phyloP scores from a whole-genome alignment of 2,113 vertebrate species.

The Aleadryas rufinucha region DNA sequence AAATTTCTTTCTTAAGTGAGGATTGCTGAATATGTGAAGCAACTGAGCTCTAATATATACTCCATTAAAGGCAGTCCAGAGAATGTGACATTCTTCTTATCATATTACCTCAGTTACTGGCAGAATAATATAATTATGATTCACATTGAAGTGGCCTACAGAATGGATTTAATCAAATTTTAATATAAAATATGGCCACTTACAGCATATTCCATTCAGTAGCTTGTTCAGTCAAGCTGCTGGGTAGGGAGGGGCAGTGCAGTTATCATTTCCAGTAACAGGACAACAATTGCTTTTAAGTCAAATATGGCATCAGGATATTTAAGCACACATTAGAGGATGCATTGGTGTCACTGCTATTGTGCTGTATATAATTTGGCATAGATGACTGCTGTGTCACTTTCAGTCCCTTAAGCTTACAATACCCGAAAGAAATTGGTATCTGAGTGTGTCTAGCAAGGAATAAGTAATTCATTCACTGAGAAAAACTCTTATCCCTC shows the following conservation, averaged over 20 bases:
- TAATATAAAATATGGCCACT: constrained; percentile 40
- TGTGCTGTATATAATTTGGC: background rate
- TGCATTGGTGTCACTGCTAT: background rate
- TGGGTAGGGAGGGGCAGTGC: background rate
- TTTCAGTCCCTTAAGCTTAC: background rate
- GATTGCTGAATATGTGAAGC: background rate
- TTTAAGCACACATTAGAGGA: constrained; percentile 29
- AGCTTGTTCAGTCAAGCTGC: background rate
- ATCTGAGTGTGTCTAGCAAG: background rate
- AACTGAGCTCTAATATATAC: background rate
- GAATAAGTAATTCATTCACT: background rate
- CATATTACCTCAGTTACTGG: constrained; percentile 55
- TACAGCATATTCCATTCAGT: constrained; percentile 7
- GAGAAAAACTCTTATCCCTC: background rate
- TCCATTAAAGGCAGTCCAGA: constrained; percentile 15
- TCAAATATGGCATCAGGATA: background rate
- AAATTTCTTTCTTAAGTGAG: background rate
- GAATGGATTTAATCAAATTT: constrained; percentile 60
- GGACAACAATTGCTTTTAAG: constrained; percentile 10
- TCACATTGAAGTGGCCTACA: constrained; percentile 52
- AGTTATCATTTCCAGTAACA: background rate
- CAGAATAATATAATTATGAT: constrained; percentile 57
- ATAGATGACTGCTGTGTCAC: background rate
- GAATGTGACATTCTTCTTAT: constrained; percentile 58
- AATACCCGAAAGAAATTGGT: background rate